A percentile compares a stretch with the other conserved stretches of the same genome.
Evolutionary conservation across 2,113 vertebrate species (phyloP).

Genomic region (Varanus komodoensis): DNA sequence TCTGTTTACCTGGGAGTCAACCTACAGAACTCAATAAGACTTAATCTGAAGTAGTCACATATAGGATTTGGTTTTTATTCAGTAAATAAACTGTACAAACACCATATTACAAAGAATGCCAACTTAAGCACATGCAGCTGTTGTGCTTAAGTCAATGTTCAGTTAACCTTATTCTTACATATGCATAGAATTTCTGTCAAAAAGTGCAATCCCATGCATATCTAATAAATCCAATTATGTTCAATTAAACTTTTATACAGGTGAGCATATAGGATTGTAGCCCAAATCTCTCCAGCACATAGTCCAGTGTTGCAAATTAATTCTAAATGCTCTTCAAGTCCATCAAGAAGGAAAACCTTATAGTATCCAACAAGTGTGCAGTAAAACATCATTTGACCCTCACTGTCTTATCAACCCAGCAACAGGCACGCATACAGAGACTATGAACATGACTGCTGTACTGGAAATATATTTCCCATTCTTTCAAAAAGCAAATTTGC

Average conservation of each 20-base stretch:
- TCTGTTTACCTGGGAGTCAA: background rate
- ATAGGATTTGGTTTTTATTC: background rate
- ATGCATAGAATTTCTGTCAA: background rate
- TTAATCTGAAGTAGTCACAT: background rate
- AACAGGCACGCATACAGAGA: too few species aligned
- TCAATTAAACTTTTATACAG: background rate
- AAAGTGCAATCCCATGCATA: background rate
- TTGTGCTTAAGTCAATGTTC: background rate
- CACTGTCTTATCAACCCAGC: background rate
- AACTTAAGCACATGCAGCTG: background rate
- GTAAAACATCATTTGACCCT: background rate
- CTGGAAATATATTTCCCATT: background rate
- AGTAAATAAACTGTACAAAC: background rate
- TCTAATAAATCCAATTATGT: background rate
- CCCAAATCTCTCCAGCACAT: accelerated
- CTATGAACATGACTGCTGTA: background rate
- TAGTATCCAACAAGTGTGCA: background rate
- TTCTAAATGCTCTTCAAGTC: background rate
- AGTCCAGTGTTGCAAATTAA: background rate
- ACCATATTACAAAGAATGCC: background rate
- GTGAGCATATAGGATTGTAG: background rate
- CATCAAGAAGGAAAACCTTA: too few species aligned
- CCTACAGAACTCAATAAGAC: background rate
- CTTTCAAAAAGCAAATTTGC: too few species aligned
- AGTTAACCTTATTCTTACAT: background rate